Evolutionary conservation across 2,113 vertebrate genomes (phyloP), one percentile per base, ranked within the genome.

Genomic region (Leuciscus idus): DNA sequence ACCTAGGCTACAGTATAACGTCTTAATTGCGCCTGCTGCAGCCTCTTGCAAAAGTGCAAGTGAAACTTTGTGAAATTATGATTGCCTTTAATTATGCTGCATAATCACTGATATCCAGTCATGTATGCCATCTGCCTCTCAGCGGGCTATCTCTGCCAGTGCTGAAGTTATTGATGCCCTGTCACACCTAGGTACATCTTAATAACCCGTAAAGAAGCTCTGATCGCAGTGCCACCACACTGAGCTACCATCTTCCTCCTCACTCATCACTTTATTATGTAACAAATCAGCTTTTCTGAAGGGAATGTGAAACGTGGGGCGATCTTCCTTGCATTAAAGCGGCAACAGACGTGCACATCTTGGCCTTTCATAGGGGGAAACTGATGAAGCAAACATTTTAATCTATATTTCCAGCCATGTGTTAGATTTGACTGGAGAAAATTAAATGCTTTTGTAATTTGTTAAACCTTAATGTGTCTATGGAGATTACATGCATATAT

Each of bases 41-140:
- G 83, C 82, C 72, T 89, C 30, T 74, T 66, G 83, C 70, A 68
- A 87, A 82, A 87, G 59, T 87, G 48, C 73, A 15, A 80, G 82
- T 64, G 73, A 90, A 87, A 84, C 77, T 85, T 90, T 85, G 85
- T 62, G 89, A 75, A 87, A 88, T 90, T 88, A 88, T 90, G 89
- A 90, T 90, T 90, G 85, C 85, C 81, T 86, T 88, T 90, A 90
- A 90, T 90, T 87, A 90, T 87, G 87, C 83, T 85, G 85, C 85
- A 90, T 90, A 87, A 90, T 93, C 87, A 90, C 88, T 90, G 91
- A 87, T 92, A 89, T 93, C 93, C 92, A 94, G 92, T 92, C 93
- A 92, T 93, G 92, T 92, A 90, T 92, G 92, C 94, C 94, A 95
- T 95, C 94, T 94, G 94, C 93, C 94, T 93, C 93, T 91, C 94